Conservation (phyloP, 1,140 invertebrate genomes). For the Camponotus vicinus region DNA sequence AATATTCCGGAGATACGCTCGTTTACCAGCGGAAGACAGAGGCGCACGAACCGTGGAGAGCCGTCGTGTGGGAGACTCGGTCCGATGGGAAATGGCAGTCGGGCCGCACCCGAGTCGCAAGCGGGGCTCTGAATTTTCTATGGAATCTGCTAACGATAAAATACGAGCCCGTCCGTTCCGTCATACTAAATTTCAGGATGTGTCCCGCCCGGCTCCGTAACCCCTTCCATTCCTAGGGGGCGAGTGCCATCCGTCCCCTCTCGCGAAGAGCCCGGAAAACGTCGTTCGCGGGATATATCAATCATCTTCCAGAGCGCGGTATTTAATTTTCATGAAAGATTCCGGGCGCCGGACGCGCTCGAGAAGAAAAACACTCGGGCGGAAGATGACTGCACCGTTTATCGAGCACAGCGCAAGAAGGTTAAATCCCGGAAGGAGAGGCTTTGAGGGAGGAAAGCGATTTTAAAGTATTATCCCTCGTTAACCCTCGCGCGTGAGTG, state of each 20-base stretch:
- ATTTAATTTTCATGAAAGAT: slow-evolving; percentile 64
- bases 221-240: slow-evolving; percentile 25
- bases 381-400: slow-evolving; percentile 39
- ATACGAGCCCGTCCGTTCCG: slow-evolving; percentile 50
- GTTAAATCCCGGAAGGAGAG: slow-evolving; percentile 26
- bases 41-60: slow-evolving; percentile 6
- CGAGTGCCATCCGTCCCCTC: slow-evolving; percentile 9
- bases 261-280: neutral
- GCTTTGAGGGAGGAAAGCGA: slow-evolving; percentile 8
- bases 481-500: neutral
- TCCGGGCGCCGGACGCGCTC: slow-evolving; percentile 36
- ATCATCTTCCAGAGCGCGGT: slow-evolving; percentile 38
- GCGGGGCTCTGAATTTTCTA: slow-evolving; percentile 57
- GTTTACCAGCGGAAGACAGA: slow-evolving; percentile 12
- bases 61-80: neutral
- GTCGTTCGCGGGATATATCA: slow-evolving; percentile 34
- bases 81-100: slow-evolving; percentile 46
- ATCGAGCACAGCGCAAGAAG: slow-evolving; percentile 29
- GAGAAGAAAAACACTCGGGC: slow-evolving; percentile 23
- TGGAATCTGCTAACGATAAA: slow-evolving; percentile 68
- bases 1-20: slow-evolving; percentile 40
- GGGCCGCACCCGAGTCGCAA: slow-evolving; percentile 42
- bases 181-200: slow-evolving; percentile 61
- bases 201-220: slow-evolving; percentile 30
- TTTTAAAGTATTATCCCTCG: slow-evolving; percentile 19